A percentile compares a stretch with the other conserved stretches of the same genome.
These are phyloP conservation scores for Drosophila testacea DNA, from an alignment of 2,888 invertebrate species.

Conservation along the genomic window DNA sequence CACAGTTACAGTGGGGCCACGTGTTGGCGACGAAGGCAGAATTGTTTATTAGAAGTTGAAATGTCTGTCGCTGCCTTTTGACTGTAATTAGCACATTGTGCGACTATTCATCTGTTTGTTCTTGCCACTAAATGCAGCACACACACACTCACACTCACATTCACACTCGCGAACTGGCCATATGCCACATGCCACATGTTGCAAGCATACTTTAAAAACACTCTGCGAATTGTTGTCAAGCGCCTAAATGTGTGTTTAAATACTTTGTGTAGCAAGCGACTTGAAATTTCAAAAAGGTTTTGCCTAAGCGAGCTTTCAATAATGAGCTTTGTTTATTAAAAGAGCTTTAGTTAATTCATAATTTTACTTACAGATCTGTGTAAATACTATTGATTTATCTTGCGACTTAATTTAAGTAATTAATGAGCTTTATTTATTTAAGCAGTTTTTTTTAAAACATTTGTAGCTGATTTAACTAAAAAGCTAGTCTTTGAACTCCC, in stretches of 20 bases:
- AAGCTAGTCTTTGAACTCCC: too few species aligned
- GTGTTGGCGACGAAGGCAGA: conserved; percentile 42
- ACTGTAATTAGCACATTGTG: conserved; percentile 79
- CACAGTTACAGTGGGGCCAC: conserved; percentile 35
- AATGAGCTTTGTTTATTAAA: neutral
- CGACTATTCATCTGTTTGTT: conserved; percentile 41
- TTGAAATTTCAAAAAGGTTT: neutral
- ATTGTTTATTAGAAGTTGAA: conserved; percentile 65
- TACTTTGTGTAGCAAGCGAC: neutral
- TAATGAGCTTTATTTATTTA: too few species aligned
- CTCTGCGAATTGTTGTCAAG: conserved; percentile 1
- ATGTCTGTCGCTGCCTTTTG: conserved; percentile 68
- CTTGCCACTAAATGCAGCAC: conserved; percentile 36
- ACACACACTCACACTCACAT: conserved; percentile 24
- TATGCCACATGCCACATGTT: conserved; percentile 11
- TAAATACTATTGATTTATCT: too few species aligned
- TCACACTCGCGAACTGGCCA: neutral
- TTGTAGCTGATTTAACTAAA: too few species aligned
- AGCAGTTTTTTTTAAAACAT: too few species aligned
- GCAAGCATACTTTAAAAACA: neutral
- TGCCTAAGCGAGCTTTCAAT: neutral
- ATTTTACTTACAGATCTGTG: too few species aligned
- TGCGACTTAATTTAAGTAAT: too few species aligned
- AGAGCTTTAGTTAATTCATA: too few species aligned
- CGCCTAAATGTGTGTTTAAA: neutral